A percentile compares a stretch with the other conserved stretches of the same genome.
Conservation (phyloP, 2,888 invertebrate genomes). For the Drosophila limbata region DNA sequence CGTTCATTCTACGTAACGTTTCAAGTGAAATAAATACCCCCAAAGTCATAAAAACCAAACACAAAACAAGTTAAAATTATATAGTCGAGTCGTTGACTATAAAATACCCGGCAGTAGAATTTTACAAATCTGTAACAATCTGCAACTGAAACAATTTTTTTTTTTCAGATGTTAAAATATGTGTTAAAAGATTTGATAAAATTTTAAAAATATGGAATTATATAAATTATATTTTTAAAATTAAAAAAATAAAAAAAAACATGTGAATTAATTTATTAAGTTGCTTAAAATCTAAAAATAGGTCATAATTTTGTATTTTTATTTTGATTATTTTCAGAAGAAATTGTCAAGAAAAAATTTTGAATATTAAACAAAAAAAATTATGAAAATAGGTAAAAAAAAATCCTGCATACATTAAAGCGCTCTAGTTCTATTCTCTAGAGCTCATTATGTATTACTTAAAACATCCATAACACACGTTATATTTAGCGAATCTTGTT, state of each 20-base stretch:
- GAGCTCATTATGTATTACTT: neutral
- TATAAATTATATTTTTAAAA: neutral
- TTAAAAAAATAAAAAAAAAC: neutral
- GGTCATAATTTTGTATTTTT: no score
- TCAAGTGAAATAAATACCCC: constrained; percentile 79
- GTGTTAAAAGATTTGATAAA: no score
- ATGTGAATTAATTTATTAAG: no score
- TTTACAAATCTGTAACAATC: no score
- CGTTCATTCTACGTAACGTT: constrained; percentile 44
- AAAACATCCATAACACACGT: neutral
- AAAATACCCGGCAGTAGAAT: neutral
- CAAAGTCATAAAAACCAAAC: constrained; percentile 74
- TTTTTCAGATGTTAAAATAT: no score
- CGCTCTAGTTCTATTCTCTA: neutral
- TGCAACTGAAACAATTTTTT: no score
- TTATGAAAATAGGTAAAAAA: no score
- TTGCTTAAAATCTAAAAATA: no score
- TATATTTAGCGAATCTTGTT: neutral
- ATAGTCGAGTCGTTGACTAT: neutral
- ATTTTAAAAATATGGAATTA: no score
- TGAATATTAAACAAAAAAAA: no score
- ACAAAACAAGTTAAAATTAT: constrained; percentile 28
- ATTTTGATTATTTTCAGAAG: neutral
- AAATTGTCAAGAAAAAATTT: no score
- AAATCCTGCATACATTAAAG: no score